Base-by-base conservation (phyloP, 2,113 vertebrate genomes). In the Hemichromis elongatus region DNA sequence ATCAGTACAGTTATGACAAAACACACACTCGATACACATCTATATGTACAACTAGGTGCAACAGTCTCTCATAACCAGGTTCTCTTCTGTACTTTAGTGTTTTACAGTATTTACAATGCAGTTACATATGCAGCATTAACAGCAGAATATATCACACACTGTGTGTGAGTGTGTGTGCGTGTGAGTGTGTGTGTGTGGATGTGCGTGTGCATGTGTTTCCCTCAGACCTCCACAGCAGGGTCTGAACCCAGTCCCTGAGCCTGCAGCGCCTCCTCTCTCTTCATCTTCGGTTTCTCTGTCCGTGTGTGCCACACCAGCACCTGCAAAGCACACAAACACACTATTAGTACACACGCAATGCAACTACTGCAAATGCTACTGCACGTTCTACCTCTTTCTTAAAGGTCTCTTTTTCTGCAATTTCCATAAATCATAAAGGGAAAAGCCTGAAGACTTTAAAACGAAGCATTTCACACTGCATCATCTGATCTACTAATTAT, bases 271-370 rank as follows among this genome's bases (percentile, higher is more conserved):
- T 98, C 97, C 88, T 98, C 97, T 52, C 97, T 95, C 90, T 98
- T 98, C 97, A 98, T 97, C 94, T 98, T 98, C 45, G 97, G 98
- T 77, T 98, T 98, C 95, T 98, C 98, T 0, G 97, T 98, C 21
- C 98, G 95, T 0, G 98, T 98, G 77, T 98, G 98, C 97, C 98
- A 98, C 63, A 98, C 98, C 86, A 98, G 94, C 57, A 98, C 96
- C 98, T 98, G 14, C 87, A 68, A 28, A 50, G 33, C n/a, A 40
- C 37, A 53, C 45, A 40, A 13, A 57, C 8, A 26, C 28, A 10
- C 33, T 8, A 7, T 54, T 19, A 35, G 47, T 2, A 73, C 14
- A 47, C 5, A 1, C 4, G 3, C 47, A 47, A 26, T 73, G 21
- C 21, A 18, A 73, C 40, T 28, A 28, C 40, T 73, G 9, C 68